phyloP scores from a whole-genome alignment of 2,888 invertebrate species.

The Ligdia adustata region DNA sequence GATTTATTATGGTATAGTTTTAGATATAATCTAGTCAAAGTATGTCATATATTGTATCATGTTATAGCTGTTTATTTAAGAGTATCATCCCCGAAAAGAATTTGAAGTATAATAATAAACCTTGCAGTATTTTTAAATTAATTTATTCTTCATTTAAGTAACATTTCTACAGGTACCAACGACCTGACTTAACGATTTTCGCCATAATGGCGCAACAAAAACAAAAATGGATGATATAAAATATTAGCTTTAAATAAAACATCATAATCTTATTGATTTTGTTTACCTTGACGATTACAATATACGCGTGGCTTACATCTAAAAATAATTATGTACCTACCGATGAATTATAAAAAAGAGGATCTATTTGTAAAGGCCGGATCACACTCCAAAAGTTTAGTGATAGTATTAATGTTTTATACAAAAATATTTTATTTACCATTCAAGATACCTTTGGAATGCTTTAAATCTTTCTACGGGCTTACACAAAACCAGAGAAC shows the following conservation, averaged over 20 bases:
- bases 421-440: slow-evolving; percentile 1
- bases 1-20: too few species aligned
- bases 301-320: not conserved
- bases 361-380: not conserved
- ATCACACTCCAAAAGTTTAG: slow-evolving; percentile 20
- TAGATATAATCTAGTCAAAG: too few species aligned
- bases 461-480: slow-evolving; percentile 17
- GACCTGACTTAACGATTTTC: slow-evolving; percentile 31
- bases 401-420: slow-evolving; percentile 7
- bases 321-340: too few species aligned
- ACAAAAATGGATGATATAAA: slow-evolving; percentile 27
- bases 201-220: slow-evolving; percentile 29
- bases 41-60: too few species aligned
- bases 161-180: slow-evolving; percentile 32
- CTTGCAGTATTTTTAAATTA: slow-evolving; percentile 18
- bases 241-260: slow-evolving; percentile 19
- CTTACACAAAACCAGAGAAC: not conserved
- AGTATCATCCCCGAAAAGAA: too few species aligned
- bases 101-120: slow-evolving; percentile 6
- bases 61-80: too few species aligned
- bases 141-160: slow-evolving; percentile 37
- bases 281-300: not conserved
- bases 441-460: slow-evolving; percentile 23
- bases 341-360: too few species aligned
- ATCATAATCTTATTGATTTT: not conserved